These are phyloP conservation scores for Thecocarcelia acutangulata DNA, from an alignment of 2,888 invertebrate species.

Conservation along the genomic window DNA sequence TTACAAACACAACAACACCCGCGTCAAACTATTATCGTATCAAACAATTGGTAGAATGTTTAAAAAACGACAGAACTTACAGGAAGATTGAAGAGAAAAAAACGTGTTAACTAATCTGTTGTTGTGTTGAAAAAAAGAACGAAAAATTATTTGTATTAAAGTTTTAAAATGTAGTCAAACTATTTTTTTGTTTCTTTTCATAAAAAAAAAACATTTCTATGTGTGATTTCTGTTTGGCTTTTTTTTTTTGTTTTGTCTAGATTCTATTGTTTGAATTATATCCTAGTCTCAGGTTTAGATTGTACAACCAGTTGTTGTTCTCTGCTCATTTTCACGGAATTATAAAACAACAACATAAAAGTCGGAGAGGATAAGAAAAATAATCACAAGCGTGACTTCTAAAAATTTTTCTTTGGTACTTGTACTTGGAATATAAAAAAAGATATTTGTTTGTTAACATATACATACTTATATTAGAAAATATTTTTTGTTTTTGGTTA, in stretches of 20 bases:
- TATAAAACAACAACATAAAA: conserved; percentile 37
- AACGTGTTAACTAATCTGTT: conserved; percentile 67
- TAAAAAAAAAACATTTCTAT: conserved; percentile 31
- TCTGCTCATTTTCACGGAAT: conserved; percentile 53
- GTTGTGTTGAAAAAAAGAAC: conserved; percentile 14
- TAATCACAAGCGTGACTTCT: conserved; percentile 65
- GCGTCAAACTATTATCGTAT: conserved; percentile 60
- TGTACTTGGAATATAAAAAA: conserved; percentile 34
- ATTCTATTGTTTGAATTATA: conserved; percentile 65
- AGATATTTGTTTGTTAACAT: too few relatives aligned
- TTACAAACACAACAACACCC: conserved; percentile 46
- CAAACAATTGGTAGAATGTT: conserved; percentile 59
- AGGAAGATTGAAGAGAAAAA: conserved; percentile 38
- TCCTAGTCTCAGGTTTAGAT: conserved; percentile 53
- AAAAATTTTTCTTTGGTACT: conserved; percentile 25
- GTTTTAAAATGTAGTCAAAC: conserved; percentile 20
- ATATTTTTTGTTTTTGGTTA: conserved; percentile 5
- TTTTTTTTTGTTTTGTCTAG: conserved; percentile 46
- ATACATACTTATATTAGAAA: background rate
- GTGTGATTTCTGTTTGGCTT: conserved; percentile 45
- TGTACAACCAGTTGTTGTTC: background rate
- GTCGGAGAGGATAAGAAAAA: conserved; percentile 11
- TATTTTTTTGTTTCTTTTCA: conserved; percentile 18
- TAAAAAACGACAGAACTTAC: conserved; percentile 35
- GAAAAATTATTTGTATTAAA: conserved; percentile 40